Base-by-base conservation (phyloP, 2,888 invertebrate species). In the Colostygia pectinataria region DNA sequence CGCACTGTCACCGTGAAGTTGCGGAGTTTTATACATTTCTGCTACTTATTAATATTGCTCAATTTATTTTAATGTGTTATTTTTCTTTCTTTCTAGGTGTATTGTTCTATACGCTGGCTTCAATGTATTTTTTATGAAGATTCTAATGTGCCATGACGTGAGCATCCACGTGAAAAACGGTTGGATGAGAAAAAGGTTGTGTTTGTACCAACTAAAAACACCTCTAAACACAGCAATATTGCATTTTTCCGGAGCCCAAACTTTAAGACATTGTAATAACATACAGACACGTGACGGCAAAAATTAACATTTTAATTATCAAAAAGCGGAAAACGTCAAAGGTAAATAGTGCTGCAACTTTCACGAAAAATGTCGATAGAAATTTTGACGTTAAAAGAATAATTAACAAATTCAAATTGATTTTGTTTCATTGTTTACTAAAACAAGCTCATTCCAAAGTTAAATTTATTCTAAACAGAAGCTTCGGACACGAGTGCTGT, bases 401-500 rank as follows among this genome's bases (percentile, higher is more conserved):
- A 58, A 49, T 47, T 36, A 44, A 39, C 56, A 42, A 57, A 60
- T 57, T 52, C 55, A 43, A 55, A 70, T 68, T 54, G 53, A 57
- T 62, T 63, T 67, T 59, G 63, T 59, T 56, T 56, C 40, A 55
- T 61, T 71, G 75, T 68, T 72, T 71, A 70, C 68, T 66, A 69
- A 56, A 72, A 73, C 65, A 66, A 68, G 63, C 69, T 74, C 68
- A 71, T 73, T 80, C 69, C 34, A 64, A 74, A 81, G 75, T 71
- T 79, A 80, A 80, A 84, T 83, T 74, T 83, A 85, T 85, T 83
- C 85, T 70, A 72, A 77, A 79, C 83, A 82, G 84, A 75, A 80
- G 78, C 70, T 66, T 65, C 60, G 64, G 59, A 70, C 71, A 65
- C 71, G 65, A 63, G 66, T 66, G 68, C 59, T 61, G 71, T 66